Evolutionary conservation across 2,888 invertebrate genomes (phyloP).

Genomic region (Alviniconcha strummeri): DNA sequence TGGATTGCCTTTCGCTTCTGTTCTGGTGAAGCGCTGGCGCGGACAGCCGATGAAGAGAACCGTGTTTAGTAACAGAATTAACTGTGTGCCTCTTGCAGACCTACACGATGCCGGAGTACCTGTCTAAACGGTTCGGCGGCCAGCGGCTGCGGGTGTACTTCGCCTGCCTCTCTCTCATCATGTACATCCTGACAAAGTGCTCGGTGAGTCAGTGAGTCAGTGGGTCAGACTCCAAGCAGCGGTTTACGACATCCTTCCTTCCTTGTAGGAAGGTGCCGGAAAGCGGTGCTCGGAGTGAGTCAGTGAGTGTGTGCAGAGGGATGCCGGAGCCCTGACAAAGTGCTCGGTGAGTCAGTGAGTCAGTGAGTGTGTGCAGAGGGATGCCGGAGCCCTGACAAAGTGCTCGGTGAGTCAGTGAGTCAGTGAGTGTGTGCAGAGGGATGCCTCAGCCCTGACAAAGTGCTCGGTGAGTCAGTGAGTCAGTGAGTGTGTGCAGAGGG

Average conservation of each 20-base stretch:
- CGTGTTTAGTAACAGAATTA: too few relatives aligned
- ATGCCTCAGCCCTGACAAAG: background rate
- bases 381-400: background rate
- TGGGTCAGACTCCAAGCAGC: too few relatives aligned
- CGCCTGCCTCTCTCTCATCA: conserved; percentile 75
- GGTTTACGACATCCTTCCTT: too few relatives aligned
- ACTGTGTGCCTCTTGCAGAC: conserved; percentile 59
- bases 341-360: too few relatives aligned
- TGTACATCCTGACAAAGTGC: conserved; percentile 77
- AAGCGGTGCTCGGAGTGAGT: too few relatives aligned
- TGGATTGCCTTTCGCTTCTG: too few relatives aligned
- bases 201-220: conserved; percentile 68
- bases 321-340: background rate
- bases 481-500: too few relatives aligned
- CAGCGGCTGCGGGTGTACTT: conserved; percentile 76
- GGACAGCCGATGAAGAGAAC: too few relatives aligned
- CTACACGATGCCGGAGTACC: conserved; percentile 77
- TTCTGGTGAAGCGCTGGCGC: too few relatives aligned
- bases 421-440: background rate
- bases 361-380: conserved; percentile 45
- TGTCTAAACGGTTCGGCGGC: conserved; percentile 76
- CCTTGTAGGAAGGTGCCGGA: too few relatives aligned
- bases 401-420: too few relatives aligned
- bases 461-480: too few relatives aligned
- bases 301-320: conserved; percentile 45